phyloP scores from a whole-genome alignment of 92 coral and sea anemone genomes.

The Phymanthus crucifer region DNA sequence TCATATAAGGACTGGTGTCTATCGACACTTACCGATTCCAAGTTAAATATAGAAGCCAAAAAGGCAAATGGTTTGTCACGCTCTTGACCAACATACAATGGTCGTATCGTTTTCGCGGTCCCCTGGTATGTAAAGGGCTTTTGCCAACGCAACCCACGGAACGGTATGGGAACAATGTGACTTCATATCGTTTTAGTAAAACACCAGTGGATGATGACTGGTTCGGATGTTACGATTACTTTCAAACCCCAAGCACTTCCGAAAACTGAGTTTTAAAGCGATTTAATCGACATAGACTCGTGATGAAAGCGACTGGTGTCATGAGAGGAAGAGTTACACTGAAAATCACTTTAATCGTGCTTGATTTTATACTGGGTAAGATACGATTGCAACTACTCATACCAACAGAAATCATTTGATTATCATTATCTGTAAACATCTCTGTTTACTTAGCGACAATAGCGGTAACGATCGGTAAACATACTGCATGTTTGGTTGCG shows the following conservation, averaged over 20 bases:
- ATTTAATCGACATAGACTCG: conserved; percentile 7
- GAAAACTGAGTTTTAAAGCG: conserved; percentile 1
- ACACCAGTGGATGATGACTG: background rate
- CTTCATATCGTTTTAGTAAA: background rate
- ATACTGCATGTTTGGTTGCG: background rate
- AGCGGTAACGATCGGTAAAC: background rate
- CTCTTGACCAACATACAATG: conserved; percentile 14
- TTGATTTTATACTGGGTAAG: conserved; percentile 22
- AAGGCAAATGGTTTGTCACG: conserved; percentile 9
- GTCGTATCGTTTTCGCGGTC: conserved; percentile 15
- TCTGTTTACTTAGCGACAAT: background rate
- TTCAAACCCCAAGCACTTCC: background rate
- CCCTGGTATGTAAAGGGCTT: conserved; percentile 7
- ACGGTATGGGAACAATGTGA: conserved; percentile 17
- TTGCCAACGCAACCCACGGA: conserved; percentile 5
- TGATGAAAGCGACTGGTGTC: conserved; percentile 14
- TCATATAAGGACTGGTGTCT: background rate
- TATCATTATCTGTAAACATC: background rate
- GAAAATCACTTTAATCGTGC: conserved; percentile 11
- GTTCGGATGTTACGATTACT: background rate
- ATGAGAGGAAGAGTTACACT: background rate
- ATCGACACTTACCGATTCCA: background rate
- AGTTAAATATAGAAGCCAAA: background rate
- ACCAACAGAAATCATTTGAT: background rate
- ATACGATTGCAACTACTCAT: background rate